Evolutionary conservation across 2,888 invertebrate species (phyloP).

Genomic region (Phengaris alcon): DNA sequence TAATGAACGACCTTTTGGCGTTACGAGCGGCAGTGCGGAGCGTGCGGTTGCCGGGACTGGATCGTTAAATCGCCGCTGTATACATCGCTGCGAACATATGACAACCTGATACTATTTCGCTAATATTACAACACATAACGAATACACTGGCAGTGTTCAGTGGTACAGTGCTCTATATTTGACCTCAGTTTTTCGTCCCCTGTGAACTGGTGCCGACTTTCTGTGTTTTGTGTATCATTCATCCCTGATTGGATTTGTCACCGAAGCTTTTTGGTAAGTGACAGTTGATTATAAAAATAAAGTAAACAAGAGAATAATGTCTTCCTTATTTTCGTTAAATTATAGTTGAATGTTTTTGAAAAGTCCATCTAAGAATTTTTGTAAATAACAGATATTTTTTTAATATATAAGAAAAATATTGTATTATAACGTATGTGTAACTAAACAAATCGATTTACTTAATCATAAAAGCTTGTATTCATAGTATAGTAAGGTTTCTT

Average conservation of each 20-base stretch:
- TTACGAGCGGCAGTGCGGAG: constrained; percentile 77
- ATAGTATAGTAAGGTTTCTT: no score
- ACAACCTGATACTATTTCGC: constrained; percentile 76
- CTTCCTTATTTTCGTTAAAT: not conserved
- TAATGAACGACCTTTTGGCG: constrained; percentile 78
- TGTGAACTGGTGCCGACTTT: constrained; percentile 59
- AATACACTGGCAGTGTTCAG: constrained; percentile 41
- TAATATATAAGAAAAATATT: not conserved
- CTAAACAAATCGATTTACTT: not conserved
- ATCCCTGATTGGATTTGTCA: constrained; percentile 68
- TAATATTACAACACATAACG: constrained; percentile 74
- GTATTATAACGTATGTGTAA: not conserved
- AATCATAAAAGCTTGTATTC: no score
- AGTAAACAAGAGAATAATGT: not conserved
- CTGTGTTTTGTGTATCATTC: constrained; percentile 69
- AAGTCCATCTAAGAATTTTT: not conserved
- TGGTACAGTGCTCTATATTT: constrained; percentile 66
- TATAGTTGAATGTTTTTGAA: not conserved
- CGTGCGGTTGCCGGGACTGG: constrained; percentile 70
- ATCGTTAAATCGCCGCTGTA: constrained; percentile 48
- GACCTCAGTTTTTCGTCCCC: constrained; percentile 53
- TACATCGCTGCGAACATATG: constrained; percentile 61
- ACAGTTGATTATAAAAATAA: not conserved
- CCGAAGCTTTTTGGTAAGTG: constrained; percentile 61
- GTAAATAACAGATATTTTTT: not conserved